These are phyloP conservation scores for Halictus ligatus DNA, from an alignment of 2,888 invertebrate genomes.

Conservation along the genomic window DNA sequence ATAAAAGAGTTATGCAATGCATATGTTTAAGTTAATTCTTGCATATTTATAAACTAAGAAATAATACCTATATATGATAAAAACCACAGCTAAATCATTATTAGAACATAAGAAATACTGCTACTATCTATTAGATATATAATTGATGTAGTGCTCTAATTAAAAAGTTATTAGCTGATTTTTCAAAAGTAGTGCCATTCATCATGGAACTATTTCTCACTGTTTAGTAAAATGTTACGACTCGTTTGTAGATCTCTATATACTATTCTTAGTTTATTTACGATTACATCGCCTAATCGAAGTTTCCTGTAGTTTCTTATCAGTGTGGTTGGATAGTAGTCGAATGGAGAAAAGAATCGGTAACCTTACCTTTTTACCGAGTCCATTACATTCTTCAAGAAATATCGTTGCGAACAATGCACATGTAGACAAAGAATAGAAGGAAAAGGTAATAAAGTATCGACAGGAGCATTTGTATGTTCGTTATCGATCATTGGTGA, in stretches of 20 bases:
- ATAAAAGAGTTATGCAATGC: too few species aligned
- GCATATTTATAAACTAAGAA: too few species aligned
- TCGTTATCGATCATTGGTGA: slow-evolving; percentile 36
- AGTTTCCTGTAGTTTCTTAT: slow-evolving; percentile 7
- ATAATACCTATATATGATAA: too few species aligned
- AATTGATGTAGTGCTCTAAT: too few species aligned
- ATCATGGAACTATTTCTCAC: background rate
- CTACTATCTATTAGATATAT: background rate
- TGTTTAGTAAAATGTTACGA: background rate
- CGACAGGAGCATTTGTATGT: slow-evolving; percentile 27
- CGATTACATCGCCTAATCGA: background rate
- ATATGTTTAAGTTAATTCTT: too few species aligned
- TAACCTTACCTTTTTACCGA: background rate
- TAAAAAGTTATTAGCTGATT: background rate
- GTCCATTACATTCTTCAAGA: background rate
- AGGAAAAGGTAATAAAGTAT: background rate
- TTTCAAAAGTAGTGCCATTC: background rate
- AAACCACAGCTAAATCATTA: too few species aligned
- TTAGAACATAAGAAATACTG: background rate
- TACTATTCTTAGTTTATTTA: background rate
- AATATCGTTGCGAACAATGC: slow-evolving; percentile 3
- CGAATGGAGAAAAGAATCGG: background rate
- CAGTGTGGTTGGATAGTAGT: background rate
- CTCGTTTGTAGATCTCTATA: background rate
- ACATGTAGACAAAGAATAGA: background rate